Base-by-base conservation (phyloP, 2,113 vertebrate species). In the Perca fluviatilis region DNA sequence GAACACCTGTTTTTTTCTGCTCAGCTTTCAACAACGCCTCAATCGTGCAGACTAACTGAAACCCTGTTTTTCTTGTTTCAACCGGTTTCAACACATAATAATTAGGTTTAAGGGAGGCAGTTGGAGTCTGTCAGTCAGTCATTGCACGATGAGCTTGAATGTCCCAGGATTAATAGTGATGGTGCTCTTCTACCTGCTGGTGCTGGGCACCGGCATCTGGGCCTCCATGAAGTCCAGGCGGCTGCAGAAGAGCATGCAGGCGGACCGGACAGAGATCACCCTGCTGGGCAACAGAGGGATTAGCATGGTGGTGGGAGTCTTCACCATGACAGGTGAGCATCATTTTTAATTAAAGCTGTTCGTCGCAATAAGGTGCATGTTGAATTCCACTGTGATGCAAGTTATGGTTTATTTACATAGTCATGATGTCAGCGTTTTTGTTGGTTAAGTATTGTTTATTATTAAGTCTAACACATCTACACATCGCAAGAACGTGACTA, bases 161-260 rank as follows among this genome's bases (percentile, higher is more conserved):
- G 8, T 89, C 33, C 75, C 83, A 2, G 88, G 85, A 30, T 15
- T 91, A 23, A 40, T 77, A 18, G 36, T 75, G 56, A 80, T 84
- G 75, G 9, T 86, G 6, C 2, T 84, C 30, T 91, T 91, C 79
- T 91, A 91, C 78, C 43, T 89, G 75, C 16, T 89, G 75, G 87
- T 91, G 67, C 68, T 91, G 63, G 87, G 63, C 49, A 91, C 65
- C 6, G 90, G 87, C n/a, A 74, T 89, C 54, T 89, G 85, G 85
- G 88, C 85, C 1, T 74, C 87, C 9, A 15, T 51, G 30, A 89
- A 82, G 64, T 72, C 83, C 16, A 91, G 72, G 50, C 33, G 18
- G 53, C 5, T 56, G 49, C 43, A 27, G 7, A 30, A 53, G 5
- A 75, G 46, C 13, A 54, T 25, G 5, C 61, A 40, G 3, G 77